Evolutionary conservation across 2,113 vertebrate species (phyloP), one percentile per base, ranked within the genome.

Genomic region (Amphiprion ocellaris): DNA sequence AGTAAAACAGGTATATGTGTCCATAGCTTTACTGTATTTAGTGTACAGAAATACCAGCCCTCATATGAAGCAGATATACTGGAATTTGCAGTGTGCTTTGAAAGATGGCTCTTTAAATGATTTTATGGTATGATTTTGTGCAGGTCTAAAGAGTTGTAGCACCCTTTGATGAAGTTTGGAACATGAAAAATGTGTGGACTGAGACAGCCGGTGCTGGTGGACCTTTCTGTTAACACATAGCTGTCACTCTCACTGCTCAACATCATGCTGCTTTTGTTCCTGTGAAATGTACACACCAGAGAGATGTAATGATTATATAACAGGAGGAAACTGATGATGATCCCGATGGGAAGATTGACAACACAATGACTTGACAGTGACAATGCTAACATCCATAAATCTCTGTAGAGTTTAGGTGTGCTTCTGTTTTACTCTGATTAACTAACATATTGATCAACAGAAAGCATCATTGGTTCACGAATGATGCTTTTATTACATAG

Each of bases 141-240:
- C 52, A 24, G 52, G 21, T 54, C 21, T 54, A n/a, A 26, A 3
- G 23, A 55, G 49, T n/a, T 17, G 3, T 19, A 17, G 17, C 19
- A 50, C 17, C 16, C 49, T 17, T 50, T 4, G 16, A 15, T n/a
- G 52, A 21, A 54, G 52, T 21, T 49, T 54, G 52, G 11, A 12
- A 24, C 4, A 21, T 30, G 54, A 16, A 12, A 10, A 17, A 30
- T 16, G 4, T 8, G 55, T 17, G 55, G 55, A 58, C 23, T 39
- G n/a, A 24, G 70, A 60, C 65, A 66, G 65, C 59, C 70, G 70
- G 46, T 79, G 65, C 59, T 65, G 1, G 0, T 37, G 44, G 37
- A 65, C 33, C 52, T 64, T 44, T 37, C 23, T 44, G 17, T 47
- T 63, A 46, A 69, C 69, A 74, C 74, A 26, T 41, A 21, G 53